Evolutionary conservation across 2,113 vertebrate species (phyloP), one percentile per base, ranked within the genome.

Genomic region (Turdus rufiventris): DNA sequence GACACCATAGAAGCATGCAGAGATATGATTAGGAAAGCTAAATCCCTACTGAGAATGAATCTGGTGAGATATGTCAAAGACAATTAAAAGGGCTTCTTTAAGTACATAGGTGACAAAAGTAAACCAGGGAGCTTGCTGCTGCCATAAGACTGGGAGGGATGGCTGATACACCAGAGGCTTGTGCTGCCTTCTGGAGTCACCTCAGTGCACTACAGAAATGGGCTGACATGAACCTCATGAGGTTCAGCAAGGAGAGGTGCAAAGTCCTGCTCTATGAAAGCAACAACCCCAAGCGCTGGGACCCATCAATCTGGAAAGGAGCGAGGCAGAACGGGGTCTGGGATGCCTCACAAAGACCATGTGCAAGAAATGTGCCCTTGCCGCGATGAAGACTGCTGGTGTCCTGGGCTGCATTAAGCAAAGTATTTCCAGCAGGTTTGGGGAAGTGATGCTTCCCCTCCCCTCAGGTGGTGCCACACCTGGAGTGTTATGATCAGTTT

Each of bases 311-410:
- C 34, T 38, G 31, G 58, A 83, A 88, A 23, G 31, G 11, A 77
- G 16, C 12, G 23, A n/a, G 20, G 31, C 34, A 50, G 18, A 72
- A 38, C 10, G 72, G 12, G 8, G 8, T 24, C 23, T 0, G 1
- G 7, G 31, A 14, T 4, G 38, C 29, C 56, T 58, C 2, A 3
- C 48, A 43, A 38, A 60, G 14, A n/a, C 43, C 8, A 13, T 12
- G 20, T 20, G 33, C 4, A 3, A 43, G 6, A 16, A 58, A 53
- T 26, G 26, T 75, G 18, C 25, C 25, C n/a, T 75, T 70, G 21
- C 6, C 20, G 33, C 26, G 42, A 19, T 60, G 19, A 54, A 71
- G 19, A 31, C 18, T 47, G 45, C 5, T 43, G 57, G 4, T 76
- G 26, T 60, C 23, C 29, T 47, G 26, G 34, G 23, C 45, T 76